phyloP scores from a whole-genome alignment of 2,888 invertebrate species.

The Balanococcus diminutus region DNA sequence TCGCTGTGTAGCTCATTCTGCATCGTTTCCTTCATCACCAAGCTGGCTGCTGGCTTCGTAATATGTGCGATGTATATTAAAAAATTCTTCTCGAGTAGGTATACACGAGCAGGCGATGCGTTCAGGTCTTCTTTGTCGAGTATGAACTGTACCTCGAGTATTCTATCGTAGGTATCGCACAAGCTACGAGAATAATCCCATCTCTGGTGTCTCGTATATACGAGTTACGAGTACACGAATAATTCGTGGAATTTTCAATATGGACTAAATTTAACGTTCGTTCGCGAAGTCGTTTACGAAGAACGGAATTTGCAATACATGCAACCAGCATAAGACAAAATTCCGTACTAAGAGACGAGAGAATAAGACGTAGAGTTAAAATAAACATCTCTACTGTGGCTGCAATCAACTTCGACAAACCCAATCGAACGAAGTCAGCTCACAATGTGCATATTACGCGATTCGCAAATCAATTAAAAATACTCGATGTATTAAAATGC shows the following conservation, averaged over 20 bases:
- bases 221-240: background rate
- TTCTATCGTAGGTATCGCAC: background rate
- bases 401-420: background rate
- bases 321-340: background rate
- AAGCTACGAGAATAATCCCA: background rate
- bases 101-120: background rate
- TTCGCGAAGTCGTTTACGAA: background rate
- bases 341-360: background rate
- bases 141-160: background rate
- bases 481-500: background rate
- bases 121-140: background rate
- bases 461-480: background rate
- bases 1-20: background rate
- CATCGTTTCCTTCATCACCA: background rate
- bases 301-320: background rate
- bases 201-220: background rate
- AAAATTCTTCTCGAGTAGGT: background rate
- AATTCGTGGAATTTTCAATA: slow-evolving; percentile 40
- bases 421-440: background rate
- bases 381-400: background rate
- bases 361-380: background rate
- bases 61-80: background rate
- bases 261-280: slow-evolving; percentile 18
- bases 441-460: background rate
- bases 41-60: background rate